Conservation (phyloP, 2,113 vertebrate genomes). For the Bettongia penicillata region DNA sequence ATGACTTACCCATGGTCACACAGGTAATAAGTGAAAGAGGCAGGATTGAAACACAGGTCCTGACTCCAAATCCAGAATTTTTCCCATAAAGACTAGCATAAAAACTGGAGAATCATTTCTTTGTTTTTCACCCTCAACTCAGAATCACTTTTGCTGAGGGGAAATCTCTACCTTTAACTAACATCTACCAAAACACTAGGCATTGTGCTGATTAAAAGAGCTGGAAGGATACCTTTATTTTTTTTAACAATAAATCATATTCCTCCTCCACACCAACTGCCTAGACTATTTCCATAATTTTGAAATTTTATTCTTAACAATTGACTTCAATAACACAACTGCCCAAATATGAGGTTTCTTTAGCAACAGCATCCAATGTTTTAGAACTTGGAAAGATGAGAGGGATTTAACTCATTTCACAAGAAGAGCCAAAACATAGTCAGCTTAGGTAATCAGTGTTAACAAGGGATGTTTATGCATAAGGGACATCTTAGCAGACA, state of each 20-base stretch:
- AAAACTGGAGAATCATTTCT: neutral
- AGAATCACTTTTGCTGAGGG: constrained; percentile 42
- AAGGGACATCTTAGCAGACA: neutral
- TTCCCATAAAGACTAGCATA: neutral
- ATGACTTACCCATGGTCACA: neutral
- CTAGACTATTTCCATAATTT: constrained; percentile 7
- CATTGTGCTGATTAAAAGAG: neutral
- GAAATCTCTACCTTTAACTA: constrained; percentile 29
- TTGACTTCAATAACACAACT: neutral
- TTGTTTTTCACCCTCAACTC: constrained; percentile 31
- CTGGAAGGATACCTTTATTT: constrained; percentile 35
- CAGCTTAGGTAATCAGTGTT: neutral
- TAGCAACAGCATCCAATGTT: constrained; percentile 9
- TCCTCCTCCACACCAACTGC: constrained; percentile 28
- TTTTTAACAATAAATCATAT: neutral
- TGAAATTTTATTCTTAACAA: neutral
- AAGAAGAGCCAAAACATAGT: neutral
- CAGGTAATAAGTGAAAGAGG: neutral
- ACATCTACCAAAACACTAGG: neutral
- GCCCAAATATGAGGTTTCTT: constrained; percentile 19
- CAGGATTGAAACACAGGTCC: neutral
- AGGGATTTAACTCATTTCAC: constrained; percentile 28
- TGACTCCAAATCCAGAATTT: neutral
- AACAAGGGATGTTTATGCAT: neutral
- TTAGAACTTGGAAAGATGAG: neutral